Conservation (phyloP, 2,888 invertebrate genomes). For the Platycheirus albimanus region DNA sequence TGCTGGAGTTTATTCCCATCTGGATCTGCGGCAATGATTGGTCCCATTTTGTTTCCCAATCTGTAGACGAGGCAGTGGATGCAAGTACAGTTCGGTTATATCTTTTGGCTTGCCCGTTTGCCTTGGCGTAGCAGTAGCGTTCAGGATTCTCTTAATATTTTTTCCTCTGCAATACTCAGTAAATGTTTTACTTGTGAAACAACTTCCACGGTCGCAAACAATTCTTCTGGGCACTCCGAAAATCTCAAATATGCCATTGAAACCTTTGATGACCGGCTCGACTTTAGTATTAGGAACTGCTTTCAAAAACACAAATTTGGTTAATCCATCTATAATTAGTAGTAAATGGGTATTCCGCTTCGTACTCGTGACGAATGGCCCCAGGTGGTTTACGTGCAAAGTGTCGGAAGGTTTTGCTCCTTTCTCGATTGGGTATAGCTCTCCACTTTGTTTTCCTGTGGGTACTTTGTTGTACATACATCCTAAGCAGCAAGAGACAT, state of each 20-base stretch:
- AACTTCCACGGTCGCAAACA: not conserved
- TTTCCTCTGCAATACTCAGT: not conserved
- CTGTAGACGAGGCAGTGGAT: not conserved
- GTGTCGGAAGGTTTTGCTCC: conserved; percentile 4
- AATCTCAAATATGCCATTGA: conserved; percentile 1
- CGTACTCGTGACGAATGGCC: not conserved
- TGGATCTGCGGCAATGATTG: not conserved
- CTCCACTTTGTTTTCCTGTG: not conserved
- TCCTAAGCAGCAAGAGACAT: not conserved
- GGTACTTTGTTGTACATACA: not conserved
- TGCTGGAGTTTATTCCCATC: not conserved
- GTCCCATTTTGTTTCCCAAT: not conserved
- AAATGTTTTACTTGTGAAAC: conserved; percentile 5
- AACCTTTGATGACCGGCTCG: not conserved
- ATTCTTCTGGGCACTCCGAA: not conserved
- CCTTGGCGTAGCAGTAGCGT: not conserved
- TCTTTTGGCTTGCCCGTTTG: not conserved
- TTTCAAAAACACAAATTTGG: not conserved
- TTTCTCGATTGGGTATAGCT: not conserved
- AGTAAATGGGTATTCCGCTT: not conserved
- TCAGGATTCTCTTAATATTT: not conserved
- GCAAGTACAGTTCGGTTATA: not conserved
- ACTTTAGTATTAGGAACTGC: conserved; percentile 3
- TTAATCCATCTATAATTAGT: not conserved
- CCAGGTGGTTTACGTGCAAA: not conserved